Percentiles rank a stretch among this genome's conserved stretches.
These are phyloP conservation scores for Colletes latitarsis DNA, from an alignment of 1,140 invertebrate genomes.

Conservation along the genomic window DNA sequence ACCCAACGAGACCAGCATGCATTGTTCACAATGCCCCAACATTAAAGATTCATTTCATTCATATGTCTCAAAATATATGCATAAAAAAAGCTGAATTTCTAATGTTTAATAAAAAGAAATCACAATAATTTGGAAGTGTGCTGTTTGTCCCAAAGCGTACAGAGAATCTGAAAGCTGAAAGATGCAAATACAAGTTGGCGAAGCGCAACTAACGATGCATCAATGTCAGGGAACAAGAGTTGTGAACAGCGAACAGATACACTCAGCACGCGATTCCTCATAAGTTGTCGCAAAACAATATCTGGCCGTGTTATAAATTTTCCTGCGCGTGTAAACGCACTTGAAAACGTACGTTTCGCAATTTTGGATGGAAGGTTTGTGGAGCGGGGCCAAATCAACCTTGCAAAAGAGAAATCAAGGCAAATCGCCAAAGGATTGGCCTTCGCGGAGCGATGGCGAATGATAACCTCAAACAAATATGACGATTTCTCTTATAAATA, in stretches of 20 bases:
- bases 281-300: conserved; percentile 9
- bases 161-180: not conserved
- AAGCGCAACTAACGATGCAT: not conserved
- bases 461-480: conserved; percentile 32
- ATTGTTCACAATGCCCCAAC: no score
- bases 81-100: no score
- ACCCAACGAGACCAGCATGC: no score
- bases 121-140: no score
- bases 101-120: no score
- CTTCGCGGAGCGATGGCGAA: conserved; percentile 47
- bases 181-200: not conserved
- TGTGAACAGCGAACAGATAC: not conserved
- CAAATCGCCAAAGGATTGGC: conserved; percentile 52
- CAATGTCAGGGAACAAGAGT: not conserved
- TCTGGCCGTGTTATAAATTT: conserved; percentile 45
- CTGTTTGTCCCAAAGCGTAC: no score
- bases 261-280: conserved; percentile 1
- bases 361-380: conserved; percentile 20
- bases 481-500: conserved; percentile 36
- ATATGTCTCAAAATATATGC: no score
- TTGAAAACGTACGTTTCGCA: conserved; percentile 54
- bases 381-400: conserved; percentile 35
- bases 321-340: conserved; percentile 32
- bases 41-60: no score
- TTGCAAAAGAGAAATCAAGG: conserved; percentile 50